Evolutionary conservation across 2,888 invertebrate species (phyloP).

Genomic region (Mythimna albipuncta): DNA sequence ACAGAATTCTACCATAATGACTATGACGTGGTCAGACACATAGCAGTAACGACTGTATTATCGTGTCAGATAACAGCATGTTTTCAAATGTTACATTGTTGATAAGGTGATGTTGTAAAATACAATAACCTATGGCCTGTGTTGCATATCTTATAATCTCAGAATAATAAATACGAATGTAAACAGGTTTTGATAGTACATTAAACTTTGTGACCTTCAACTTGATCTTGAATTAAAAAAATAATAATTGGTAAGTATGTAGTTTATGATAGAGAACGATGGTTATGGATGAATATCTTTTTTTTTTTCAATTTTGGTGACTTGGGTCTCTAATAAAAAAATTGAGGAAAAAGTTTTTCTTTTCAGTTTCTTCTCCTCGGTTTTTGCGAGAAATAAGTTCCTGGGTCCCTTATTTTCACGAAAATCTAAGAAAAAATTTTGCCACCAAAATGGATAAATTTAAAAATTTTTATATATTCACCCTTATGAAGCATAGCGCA

Average conservation of each 20-base stretch:
- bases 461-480: too few relatives aligned
- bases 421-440: too few relatives aligned
- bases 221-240: constrained; percentile 14
- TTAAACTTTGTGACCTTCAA: constrained; percentile 57
- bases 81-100: constrained; percentile 46
- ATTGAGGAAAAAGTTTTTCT: too few relatives aligned
- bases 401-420: too few relatives aligned
- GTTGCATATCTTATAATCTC: constrained; percentile 31
- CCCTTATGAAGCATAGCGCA: too few relatives aligned
- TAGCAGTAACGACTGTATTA: constrained; percentile 23
- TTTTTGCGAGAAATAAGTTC: too few relatives aligned
- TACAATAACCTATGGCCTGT: constrained; percentile 44
- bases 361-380: too few relatives aligned
- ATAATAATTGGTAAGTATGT: too few relatives aligned
- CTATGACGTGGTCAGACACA: constrained; percentile 11
- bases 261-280: constrained; percentile 11
- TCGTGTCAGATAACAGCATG: constrained; percentile 44
- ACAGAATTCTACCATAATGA: constrained; percentile 18
- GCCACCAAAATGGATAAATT: too few relatives aligned
- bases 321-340: too few relatives aligned
- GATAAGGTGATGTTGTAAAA: constrained; percentile 45
- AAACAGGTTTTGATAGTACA: constrained; percentile 49
- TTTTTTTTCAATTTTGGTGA: too few relatives aligned
- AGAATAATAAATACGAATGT: constrained; percentile 21
- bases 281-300: too few relatives aligned